Base-by-base conservation (phyloP, 2,797 vertebrate species). In the Manis crassicaudata region DNA sequence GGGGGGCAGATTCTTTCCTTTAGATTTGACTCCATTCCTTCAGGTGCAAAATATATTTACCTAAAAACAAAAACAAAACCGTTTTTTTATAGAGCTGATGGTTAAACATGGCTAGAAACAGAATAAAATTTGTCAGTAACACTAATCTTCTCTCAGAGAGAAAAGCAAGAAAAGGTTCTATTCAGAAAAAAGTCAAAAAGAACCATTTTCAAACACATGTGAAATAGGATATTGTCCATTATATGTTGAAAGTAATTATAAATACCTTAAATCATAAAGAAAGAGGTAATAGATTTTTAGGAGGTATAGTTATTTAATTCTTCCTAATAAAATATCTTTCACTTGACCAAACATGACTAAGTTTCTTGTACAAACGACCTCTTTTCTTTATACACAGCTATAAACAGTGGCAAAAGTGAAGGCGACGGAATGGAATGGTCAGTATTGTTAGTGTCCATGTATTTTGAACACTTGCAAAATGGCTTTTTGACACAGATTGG, bases 321-420 rank as follows among this genome's bases (percentile, higher is more conserved):
- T 82, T 85, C 52, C 50, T 73, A 85, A 93, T 84, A 91, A 80
- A 93, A 65, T 20, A 32, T 58, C 75, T 56, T 70, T 92, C 32
- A 46, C 60, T 77, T 77, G 46, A 77, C 18, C 11, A 86, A 68
- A 62, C 5, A 75, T 58, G 63, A 65, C 29, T 29, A 62, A 54
- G 13, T 92, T 63, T 92, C 80, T 76, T 86, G 14, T 32, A 72
- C 6, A 86, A 96, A 68, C 56, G 18, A 4, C 70, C 76, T 70
- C 14, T 88, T 56, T 76, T n/a, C 46, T 92, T 68, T 84, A 67
- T 73, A 11, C 46, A 46, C 46, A 75, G 67, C 17, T 65, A 17
- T 50, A 37, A 93, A 77, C 11, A 68, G 2, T 68, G 46, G 94
- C 17, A 50, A 81, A 70, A 75, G 54, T 62, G 63, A 27, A 46